Evolutionary conservation across 2,888 invertebrate species (phyloP), one percentile per base, ranked within the genome.

Genomic region (Ommatoiulus sabulosus): DNA sequence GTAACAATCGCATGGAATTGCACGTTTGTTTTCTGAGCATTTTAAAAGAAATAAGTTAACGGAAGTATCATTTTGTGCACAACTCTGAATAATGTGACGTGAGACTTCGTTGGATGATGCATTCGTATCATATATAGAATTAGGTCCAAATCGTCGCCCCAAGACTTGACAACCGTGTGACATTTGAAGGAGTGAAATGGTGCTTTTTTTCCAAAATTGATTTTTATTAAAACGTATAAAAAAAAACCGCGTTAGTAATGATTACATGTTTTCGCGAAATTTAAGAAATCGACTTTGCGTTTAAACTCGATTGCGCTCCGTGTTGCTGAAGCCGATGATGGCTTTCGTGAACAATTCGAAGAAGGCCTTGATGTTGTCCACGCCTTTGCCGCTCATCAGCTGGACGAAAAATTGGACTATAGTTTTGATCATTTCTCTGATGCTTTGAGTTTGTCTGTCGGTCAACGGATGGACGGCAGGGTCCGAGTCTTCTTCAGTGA

Each of bases 181-280:
- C 3, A 52, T 52, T 5, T 4, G 52, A 52, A 52, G 52, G 17
- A 52, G 20, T 7, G 7, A 63, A 5, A 7, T n/a, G 5, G 5
- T 20, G 20, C 10, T 0, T 72, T 72, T 52, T 72, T 0, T 35
- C 72, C 24, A 72, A 72, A 63, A 72, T 24, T 72, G 10, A 5
- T 20, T 72, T 72, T 72, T 72, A 72, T 72, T 72, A 72, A 72
- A 72, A 72, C 72, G 72, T 72, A 72, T 24, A 72, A 72, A 72
- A 24, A 72, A 52, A 17, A 52, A 72, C 72, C 72, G 72, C 72
- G 72, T 72, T 72, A 24, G 0, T 24, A 72, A 8, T 24, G 72
- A 72, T 72, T 72, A 72, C 24, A 72, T 72, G 10, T 24, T 72
- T 72, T 72, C 24, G 72, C 72, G 72, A 24, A 72, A 24, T 72